Percentiles rank a stretch among this genome's conserved stretches.
These are phyloP conservation scores for Cichlasoma orientale DNA, from an alignment of 2,797 vertebrate species.

Conservation along the genomic window DNA sequence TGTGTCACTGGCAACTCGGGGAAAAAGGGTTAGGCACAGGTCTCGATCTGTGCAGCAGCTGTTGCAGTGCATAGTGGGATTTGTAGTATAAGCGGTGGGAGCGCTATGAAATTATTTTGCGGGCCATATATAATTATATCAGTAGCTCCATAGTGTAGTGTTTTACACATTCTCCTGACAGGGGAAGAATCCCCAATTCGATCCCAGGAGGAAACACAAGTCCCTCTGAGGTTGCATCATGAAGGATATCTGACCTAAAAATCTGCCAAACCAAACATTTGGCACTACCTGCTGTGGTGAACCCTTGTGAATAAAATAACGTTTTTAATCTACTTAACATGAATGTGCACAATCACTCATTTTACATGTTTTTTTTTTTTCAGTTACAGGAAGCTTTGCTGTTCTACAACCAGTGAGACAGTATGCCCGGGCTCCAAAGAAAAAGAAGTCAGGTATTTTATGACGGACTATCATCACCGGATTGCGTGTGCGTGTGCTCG, in stretches of 20 bases:
- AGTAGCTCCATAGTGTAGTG: neutral
- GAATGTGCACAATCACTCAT: neutral
- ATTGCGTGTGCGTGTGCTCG: neutral
- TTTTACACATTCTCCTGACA: neutral
- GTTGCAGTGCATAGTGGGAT: too few species aligned
- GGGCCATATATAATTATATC: too few species aligned
- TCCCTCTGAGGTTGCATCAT: neutral
- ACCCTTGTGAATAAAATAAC: neutral
- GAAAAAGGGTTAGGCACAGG: too few species aligned
- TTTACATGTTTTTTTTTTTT: neutral
- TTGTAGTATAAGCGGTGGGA: too few species aligned
- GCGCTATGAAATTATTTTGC: too few species aligned
- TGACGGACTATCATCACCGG: neutral
- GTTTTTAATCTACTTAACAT: neutral
- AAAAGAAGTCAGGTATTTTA: conserved; percentile 76
- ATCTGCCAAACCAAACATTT: neutral
- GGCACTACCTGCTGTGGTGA: neutral
- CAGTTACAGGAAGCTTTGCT: conserved; percentile 68
- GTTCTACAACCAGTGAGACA: conserved; percentile 76
- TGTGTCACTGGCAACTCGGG: too few species aligned
- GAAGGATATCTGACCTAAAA: neutral
- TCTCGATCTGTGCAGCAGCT: too few species aligned
- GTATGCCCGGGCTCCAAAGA: conserved; percentile 76
- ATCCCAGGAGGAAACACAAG: neutral
- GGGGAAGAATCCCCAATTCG: neutral